phyloP scores from a whole-genome alignment of 2,113 vertebrate genomes.

The Xenus cinereus region DNA sequence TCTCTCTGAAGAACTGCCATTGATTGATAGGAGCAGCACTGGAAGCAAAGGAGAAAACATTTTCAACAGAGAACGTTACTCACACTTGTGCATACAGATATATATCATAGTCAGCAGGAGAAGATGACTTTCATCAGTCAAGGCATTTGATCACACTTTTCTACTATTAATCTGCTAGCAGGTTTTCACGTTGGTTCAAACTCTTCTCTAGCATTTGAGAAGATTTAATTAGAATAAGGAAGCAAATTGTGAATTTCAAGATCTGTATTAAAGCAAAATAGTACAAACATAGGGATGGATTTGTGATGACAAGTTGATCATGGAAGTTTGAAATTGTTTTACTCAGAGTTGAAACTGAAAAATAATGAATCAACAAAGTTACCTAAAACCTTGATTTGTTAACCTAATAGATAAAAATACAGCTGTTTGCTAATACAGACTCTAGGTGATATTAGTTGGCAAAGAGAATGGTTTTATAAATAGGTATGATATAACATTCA shows the following conservation, averaged over 20 bases:
- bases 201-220: background rate
- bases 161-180: background rate
- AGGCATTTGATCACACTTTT: conserved; percentile 11
- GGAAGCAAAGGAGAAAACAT: background rate
- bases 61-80: background rate
- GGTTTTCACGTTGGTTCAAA: background rate
- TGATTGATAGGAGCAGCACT: background rate
- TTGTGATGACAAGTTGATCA: background rate
- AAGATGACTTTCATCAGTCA: background rate
- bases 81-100: background rate
- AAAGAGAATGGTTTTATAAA: background rate
- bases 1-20: background rate
- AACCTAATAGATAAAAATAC: background rate
- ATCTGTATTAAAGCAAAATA: background rate
- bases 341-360: background rate
- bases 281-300: background rate
- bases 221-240: background rate
- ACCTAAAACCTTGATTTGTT: background rate
- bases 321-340: background rate
- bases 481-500: background rate
- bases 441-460: background rate
- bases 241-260: conserved; percentile 11
- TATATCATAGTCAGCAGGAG: background rate
- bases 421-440: background rate
- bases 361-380: background rate